A percentile compares a stretch with the other conserved stretches of the same genome.
phyloP scores from a whole-genome alignment of 2,888 invertebrate species.

The Patella caerulea region DNA sequence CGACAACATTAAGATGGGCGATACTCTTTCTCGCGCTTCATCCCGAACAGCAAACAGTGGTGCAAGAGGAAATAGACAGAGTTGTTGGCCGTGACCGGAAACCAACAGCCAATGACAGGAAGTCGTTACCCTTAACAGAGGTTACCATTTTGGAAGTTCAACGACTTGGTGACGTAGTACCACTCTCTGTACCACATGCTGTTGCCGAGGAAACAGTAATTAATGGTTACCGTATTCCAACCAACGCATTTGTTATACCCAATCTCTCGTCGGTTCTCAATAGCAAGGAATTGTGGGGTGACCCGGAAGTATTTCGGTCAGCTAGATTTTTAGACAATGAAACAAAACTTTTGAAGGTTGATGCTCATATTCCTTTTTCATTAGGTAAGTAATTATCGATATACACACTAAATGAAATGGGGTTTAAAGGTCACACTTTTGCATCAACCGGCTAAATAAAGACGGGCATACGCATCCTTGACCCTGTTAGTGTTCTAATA shows the following conservation, averaged over 20 bases:
- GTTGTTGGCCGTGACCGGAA: conserved; percentile 60
- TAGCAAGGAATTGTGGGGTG: conserved; percentile 31
- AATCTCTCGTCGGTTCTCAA: conserved; percentile 39
- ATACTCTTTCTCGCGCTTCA: conserved; percentile 84
- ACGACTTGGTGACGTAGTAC: conserved; percentile 41
- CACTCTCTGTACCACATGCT: conserved; percentile 48
- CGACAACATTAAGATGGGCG: conserved; percentile 88
- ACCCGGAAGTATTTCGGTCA: conserved; percentile 39
- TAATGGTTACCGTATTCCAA: conserved; percentile 49
- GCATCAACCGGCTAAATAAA: too few relatives aligned
- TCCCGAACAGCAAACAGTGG: conserved; percentile 74
- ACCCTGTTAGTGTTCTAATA: too few relatives aligned
- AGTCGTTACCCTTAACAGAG: conserved; percentile 31
- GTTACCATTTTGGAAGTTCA: conserved; percentile 45
- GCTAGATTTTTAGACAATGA: conserved; percentile 33
- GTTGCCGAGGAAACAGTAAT: conserved; percentile 41
- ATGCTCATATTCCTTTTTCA: conserved; percentile 17
- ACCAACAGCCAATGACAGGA: conserved; percentile 20
- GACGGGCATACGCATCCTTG: too few relatives aligned
- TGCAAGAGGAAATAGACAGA: conserved; percentile 23
- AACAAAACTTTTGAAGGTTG: not conserved
- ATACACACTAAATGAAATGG: too few relatives aligned
- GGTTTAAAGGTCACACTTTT: too few relatives aligned
- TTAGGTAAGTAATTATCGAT: not conserved
- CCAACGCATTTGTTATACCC: conserved; percentile 32